Percentiles rank a stretch among this genome's conserved stretches.
Evolutionary conservation across 1,140 invertebrate genomes (phyloP).

Genomic region (Atta texana): DNA sequence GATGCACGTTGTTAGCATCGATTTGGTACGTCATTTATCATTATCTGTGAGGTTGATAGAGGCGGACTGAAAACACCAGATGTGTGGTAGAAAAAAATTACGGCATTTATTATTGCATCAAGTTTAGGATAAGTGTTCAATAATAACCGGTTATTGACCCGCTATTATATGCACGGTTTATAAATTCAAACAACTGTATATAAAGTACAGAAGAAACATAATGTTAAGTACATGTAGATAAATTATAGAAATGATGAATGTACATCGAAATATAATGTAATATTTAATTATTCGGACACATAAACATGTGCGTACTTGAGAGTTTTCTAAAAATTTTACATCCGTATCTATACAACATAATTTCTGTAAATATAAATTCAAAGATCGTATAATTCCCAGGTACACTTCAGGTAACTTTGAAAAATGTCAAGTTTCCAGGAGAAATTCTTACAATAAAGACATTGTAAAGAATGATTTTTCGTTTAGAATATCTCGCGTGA

Average conservation of each 20-base stretch:
- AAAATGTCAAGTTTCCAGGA: conserved; percentile 6
- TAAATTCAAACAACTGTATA: neutral
- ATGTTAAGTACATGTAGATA: neutral
- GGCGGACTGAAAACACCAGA: neutral
- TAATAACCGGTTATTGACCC: conserved; percentile 40
- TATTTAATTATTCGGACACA: neutral
- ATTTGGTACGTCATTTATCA: conserved; percentile 17
- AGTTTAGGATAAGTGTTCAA: conserved; percentile 44
- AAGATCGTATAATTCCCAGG: no score
- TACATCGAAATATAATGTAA: neutral
- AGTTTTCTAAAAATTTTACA: neutral
- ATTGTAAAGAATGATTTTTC: neutral
- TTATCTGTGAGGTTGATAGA: conserved; percentile 15
- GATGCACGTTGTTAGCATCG: conserved; percentile 30
- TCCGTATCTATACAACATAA: neutral
- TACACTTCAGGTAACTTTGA: no score
- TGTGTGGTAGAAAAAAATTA: conserved; percentile 28
- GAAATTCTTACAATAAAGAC: neutral
- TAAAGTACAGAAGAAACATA: neutral
- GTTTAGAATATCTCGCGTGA: conserved; percentile 5
- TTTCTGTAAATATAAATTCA: neutral
- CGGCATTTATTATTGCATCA: conserved; percentile 18
- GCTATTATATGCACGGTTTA: neutral
- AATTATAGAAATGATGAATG: neutral
- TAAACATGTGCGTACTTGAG: neutral